Conservation (phyloP, 2,113 vertebrate species). For the Oceanodroma tethys region DNA sequence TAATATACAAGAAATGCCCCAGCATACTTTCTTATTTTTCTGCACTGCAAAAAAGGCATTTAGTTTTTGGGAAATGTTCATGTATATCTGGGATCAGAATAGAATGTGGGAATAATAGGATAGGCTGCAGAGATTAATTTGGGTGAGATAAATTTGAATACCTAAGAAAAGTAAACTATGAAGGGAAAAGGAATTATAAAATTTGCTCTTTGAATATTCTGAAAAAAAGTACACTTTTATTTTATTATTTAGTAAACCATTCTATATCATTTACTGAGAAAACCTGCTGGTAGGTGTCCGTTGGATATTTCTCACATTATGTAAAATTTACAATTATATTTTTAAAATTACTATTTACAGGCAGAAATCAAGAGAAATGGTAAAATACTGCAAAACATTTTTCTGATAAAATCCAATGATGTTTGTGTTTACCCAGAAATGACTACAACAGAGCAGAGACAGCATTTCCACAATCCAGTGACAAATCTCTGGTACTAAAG, state of each 20-base stretch:
- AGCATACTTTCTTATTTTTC: not conserved
- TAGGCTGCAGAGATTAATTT: not conserved
- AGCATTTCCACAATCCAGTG: not conserved
- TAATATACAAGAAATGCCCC: not conserved
- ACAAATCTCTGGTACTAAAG: not conserved
- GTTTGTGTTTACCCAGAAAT: not conserved
- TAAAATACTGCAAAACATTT: not conserved
- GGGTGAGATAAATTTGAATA: not conserved
- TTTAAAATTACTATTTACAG: not conserved
- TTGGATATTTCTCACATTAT: not conserved
- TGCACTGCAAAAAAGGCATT: not conserved
- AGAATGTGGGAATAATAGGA: not conserved
- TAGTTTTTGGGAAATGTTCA: not conserved
- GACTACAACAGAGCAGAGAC: not conserved
- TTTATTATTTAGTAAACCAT: not conserved
- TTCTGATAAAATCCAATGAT: not conserved
- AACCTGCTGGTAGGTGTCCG: not conserved
- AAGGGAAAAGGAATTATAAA: not conserved
- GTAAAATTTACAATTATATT: not conserved
- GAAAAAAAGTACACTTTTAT: not conserved
- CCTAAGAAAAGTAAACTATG: not conserved
- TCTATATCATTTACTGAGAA: not conserved
- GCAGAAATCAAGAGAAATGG: not conserved
- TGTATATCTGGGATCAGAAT: not conserved
- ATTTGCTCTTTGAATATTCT: not conserved